Conservation (phyloP, 1,140 invertebrate species). For the Formica exsecta region DNA sequence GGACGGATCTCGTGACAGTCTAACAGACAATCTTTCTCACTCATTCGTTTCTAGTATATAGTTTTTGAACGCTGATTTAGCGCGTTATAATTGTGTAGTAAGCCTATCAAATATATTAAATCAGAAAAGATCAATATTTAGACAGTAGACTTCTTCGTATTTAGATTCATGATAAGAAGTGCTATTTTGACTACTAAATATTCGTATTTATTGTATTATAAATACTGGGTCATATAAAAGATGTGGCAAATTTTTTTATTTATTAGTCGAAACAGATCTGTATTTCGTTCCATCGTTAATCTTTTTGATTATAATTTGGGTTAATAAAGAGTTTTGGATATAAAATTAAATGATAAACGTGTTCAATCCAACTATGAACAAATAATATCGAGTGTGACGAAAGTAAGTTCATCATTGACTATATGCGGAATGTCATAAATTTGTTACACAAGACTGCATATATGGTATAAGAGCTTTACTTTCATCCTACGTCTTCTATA, state of each 20-base stretch:
- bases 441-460: conserved; percentile 41
- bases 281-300: background rate
- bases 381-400: conserved; percentile 17
- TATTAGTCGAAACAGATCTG: background rate
- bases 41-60: background rate
- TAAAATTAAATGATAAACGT: background rate
- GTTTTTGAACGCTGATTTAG: background rate
- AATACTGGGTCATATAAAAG: background rate
- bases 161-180: background rate
- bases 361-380: background rate
- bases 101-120: background rate
- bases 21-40: background rate
- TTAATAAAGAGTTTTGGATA: background rate
- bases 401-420: conserved; percentile 30
- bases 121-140: background rate
- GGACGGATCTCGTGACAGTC: conserved; percentile 22
- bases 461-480: conserved; percentile 38
- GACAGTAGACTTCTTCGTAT: background rate
- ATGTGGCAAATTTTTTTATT: background rate
- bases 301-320: background rate
- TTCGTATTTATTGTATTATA: conserved; percentile 4
- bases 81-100: background rate
- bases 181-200: background rate
- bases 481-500: conserved; percentile 43
- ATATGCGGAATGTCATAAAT: conserved; percentile 52